phyloP scores from a whole-genome alignment of 2,113 vertebrate genomes.

The Etheostoma spectabile region DNA sequence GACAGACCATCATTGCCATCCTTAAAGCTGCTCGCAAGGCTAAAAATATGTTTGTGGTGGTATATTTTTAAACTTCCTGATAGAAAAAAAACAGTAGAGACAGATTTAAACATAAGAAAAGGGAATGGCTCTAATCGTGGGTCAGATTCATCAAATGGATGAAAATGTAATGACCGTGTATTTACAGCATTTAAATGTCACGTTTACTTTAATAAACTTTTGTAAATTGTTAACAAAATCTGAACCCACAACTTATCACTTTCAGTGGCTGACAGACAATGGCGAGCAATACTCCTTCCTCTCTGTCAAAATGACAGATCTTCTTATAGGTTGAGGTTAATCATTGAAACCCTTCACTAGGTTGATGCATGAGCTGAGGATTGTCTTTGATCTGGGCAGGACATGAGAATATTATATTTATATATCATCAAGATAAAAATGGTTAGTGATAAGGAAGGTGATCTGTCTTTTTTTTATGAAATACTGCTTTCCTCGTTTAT shows the following conservation, averaged over 20 bases:
- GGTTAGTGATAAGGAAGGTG: constrained; percentile 11
- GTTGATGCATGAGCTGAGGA: constrained; percentile 38
- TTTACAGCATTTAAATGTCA: not conserved
- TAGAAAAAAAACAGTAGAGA: not conserved
- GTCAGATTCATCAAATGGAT: not conserved
- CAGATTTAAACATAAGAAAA: not conserved
- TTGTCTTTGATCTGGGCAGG: constrained; percentile 36
- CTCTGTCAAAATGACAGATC: constrained; percentile 16
- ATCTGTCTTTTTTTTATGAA: not conserved
- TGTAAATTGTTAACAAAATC: not conserved
- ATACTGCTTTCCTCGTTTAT: not conserved
- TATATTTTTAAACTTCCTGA: not conserved
- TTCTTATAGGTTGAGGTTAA: constrained; percentile 24
- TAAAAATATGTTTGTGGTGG: not conserved
- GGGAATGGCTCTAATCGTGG: not conserved
- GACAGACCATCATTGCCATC: not conserved
- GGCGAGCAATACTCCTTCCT: not conserved
- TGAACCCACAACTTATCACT: not conserved
- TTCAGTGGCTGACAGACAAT: not conserved
- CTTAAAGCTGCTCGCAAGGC: not conserved
- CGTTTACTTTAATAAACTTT: not conserved
- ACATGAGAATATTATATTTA: constrained; percentile 33
- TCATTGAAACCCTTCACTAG: constrained; percentile 10
- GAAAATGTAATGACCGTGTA: not conserved
- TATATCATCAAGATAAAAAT: constrained; percentile 28